Evolutionary conservation across 1,140 invertebrate genomes (phyloP), one percentile per base, ranked within the genome.

Genomic region (Polypedilum pembai): DNA sequence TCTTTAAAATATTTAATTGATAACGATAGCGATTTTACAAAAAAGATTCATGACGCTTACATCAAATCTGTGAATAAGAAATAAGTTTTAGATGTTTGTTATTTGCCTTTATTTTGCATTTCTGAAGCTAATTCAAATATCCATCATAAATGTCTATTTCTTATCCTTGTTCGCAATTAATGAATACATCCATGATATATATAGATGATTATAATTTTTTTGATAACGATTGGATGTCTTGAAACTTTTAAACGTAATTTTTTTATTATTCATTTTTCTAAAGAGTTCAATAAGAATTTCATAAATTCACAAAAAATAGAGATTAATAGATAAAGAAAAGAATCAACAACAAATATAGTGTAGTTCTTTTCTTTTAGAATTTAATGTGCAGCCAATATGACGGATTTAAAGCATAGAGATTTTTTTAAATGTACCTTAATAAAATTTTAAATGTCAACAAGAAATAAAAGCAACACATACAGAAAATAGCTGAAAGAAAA

Each of bases 1-100:
- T 92, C 94, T 73, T 88, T 96, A 76, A 88, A 90, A 78, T 92
- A 95, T 84, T 85, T 96, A 74, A 85, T 96, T 40, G 92, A 93
- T 83, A 92, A 92, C 83, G 94, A 96, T 83, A 84, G 90, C 8
- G 91, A 92, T 76, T 96, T 95, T 84, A 87, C 94, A 8, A 90
- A 88, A 77, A 94, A 92, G 82, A 84, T 95, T 75, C 93, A 96
- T 82, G 93, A 95, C 84, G 93, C 92, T 73, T 95, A 95, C 80
- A 88, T 94, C 0, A 92, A 93, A 83, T 92, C 91, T 15, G 91
- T 92, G 79, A 87, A 69, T 17, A 56, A 33, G 7, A 56, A 56
- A 4, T 56, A 56, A 56, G 45, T 56, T n/a, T 15, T 12, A 45
- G 10, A 33, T 33, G 24, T 33, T 33, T 33, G 24, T 56, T n/a